Evolutionary conservation across 2,888 invertebrate species (phyloP).

Genomic region (Chloromyia formosa): DNA sequence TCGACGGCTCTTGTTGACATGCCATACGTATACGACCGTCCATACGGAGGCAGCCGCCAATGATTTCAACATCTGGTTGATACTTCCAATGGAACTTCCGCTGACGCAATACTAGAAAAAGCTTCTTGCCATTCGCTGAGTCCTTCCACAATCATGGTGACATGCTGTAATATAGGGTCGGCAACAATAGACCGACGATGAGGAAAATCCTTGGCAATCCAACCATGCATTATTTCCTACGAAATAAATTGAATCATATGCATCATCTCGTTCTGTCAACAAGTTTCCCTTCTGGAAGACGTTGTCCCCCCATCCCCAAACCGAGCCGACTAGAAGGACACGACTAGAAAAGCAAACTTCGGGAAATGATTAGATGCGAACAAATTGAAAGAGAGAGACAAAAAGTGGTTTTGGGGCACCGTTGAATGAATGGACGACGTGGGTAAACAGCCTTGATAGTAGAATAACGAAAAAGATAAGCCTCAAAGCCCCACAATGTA

Average conservation of each 20-base stretch:
- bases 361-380: too few species aligned
- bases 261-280: constrained; percentile 32
- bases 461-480: background rate
- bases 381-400: too few species aligned
- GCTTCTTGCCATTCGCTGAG: too few species aligned
- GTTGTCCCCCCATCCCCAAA: background rate
- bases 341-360: background rate
- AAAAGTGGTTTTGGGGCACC: background rate
- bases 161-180: too few species aligned
- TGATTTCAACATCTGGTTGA: constrained; percentile 1
- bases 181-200: constrained; percentile 29
- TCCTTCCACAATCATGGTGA: too few species aligned
- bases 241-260: constrained; percentile 36
- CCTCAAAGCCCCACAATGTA: background rate
- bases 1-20: constrained; percentile 12
- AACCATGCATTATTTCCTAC: constrained; percentile 23
- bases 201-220: constrained; percentile 23
- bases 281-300: constrained; percentile 22
- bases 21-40: background rate
- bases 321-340: background rate
- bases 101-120: too few species aligned
- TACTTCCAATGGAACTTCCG: constrained; percentile 6
- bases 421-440: background rate
- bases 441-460: background rate
- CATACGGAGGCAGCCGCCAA: background rate